Conservation (phyloP, 2,113 vertebrate species). For the Nanger granti region DNA sequence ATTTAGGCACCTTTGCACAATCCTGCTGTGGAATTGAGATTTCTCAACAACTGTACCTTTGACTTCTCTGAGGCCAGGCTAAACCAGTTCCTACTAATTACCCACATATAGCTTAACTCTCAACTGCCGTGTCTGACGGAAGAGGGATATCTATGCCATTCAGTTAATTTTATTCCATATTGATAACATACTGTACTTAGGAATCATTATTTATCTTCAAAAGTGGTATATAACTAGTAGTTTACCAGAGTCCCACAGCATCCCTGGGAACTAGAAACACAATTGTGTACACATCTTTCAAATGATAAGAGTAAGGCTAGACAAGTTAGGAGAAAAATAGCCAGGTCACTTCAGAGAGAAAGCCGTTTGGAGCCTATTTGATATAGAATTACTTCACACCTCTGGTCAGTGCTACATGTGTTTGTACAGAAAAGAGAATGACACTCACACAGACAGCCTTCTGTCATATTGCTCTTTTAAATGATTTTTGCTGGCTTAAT, state of each 20-base stretch:
- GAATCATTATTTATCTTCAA: constrained; percentile 7
- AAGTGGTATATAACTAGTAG: background rate
- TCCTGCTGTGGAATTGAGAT: background rate
- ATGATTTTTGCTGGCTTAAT: background rate
- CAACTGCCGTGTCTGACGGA: background rate
- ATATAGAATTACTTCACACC: background rate
- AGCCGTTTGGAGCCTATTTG: background rate
- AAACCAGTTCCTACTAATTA: constrained; percentile 36
- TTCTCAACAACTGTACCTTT: background rate
- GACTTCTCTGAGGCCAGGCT: constrained; percentile 6
- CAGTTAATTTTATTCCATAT: constrained; percentile 27
- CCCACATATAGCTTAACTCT: background rate
- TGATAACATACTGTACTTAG: background rate
- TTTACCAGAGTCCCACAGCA: background rate
- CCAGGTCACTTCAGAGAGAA: background rate
- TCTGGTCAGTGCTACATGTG: background rate
- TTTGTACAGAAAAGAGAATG: background rate
- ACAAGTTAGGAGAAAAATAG: background rate
- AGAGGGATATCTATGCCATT: background rate
- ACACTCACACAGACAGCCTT: background rate
- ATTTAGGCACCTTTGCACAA: background rate
- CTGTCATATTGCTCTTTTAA: background rate
- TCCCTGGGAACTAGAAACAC: background rate
- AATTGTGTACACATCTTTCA: background rate
- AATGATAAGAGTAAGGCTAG: background rate